Evolutionary conservation across 2,797 vertebrate genomes (phyloP).

Genomic region (Otus scops): DNA sequence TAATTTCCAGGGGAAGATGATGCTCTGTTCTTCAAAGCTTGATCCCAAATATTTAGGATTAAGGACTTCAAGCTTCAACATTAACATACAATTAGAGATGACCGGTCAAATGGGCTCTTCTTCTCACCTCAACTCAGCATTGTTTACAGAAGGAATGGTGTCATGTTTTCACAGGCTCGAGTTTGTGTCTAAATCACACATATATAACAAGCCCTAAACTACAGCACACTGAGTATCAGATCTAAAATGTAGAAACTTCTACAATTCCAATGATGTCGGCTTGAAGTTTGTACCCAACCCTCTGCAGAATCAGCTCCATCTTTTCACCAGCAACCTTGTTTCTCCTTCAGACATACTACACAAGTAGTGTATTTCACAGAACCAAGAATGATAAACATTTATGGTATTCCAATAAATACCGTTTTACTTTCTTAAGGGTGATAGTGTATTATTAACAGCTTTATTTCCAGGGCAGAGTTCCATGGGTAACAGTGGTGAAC

Average conservation of each 20-base stretch:
- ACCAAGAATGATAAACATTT: conserved; percentile 17
- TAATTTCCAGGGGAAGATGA: neutral
- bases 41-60: neutral
- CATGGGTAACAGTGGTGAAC: conserved; percentile 27
- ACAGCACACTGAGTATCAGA: neutral
- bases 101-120: neutral
- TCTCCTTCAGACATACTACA: neutral
- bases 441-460: neutral
- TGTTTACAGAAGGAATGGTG: neutral
- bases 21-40: neutral
- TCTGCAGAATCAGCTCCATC: neutral
- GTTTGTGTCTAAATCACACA: neutral
- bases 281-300: neutral
- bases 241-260: neutral
- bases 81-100: neutral
- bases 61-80: neutral
- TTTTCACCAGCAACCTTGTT: neutral
- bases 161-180: neutral
- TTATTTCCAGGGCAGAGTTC: conserved; percentile 40
- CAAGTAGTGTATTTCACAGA: neutral
- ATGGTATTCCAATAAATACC: conserved; percentile 27
- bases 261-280: neutral
- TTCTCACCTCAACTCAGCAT: neutral
- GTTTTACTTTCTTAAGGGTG: conserved; percentile 9
- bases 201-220: neutral